phyloP scores from a whole-genome alignment of 2,797 vertebrate species.

The Micrastur ruficollis region DNA sequence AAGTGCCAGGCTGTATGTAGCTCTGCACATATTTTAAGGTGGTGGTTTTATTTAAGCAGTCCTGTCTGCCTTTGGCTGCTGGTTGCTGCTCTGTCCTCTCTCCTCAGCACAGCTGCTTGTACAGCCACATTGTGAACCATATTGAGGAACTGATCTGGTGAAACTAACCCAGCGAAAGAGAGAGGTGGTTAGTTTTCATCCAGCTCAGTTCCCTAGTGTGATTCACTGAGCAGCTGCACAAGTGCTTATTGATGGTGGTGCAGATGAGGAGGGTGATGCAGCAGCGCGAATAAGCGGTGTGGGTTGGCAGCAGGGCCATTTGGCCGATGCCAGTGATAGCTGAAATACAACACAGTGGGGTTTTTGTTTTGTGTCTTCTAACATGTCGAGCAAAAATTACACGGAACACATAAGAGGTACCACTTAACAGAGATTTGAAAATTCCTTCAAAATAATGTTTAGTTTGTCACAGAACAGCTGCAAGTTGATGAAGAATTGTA shows the following conservation, averaged over 20 bases:
- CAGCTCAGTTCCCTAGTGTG: fast-evolving
- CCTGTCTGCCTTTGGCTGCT: neutral
- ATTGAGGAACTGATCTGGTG: neutral
- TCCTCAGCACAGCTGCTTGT: neutral
- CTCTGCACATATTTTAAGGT: fast-evolving
- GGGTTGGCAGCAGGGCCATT: neutral
- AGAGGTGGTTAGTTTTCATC: neutral
- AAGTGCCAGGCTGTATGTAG: neutral
- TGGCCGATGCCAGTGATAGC: neutral
- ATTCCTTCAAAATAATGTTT: neutral
- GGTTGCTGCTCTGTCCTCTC: fast-evolving
- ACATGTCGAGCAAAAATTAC: neutral
- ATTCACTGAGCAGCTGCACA: neutral
- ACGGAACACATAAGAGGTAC: neutral
- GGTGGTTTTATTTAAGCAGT: neutral
- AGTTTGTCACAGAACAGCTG: neutral
- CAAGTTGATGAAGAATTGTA: neutral
- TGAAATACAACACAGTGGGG: neutral
- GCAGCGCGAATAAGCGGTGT: fast-evolving
- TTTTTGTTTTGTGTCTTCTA: neutral
- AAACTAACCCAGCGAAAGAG: neutral
- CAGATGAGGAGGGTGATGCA: neutral
- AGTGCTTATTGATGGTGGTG: neutral
- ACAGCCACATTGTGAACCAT: fast-evolving
- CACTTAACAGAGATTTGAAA: neutral